Evolutionary conservation across 2,888 invertebrate species (phyloP).

Genomic region (Eulithis prunata): DNA sequence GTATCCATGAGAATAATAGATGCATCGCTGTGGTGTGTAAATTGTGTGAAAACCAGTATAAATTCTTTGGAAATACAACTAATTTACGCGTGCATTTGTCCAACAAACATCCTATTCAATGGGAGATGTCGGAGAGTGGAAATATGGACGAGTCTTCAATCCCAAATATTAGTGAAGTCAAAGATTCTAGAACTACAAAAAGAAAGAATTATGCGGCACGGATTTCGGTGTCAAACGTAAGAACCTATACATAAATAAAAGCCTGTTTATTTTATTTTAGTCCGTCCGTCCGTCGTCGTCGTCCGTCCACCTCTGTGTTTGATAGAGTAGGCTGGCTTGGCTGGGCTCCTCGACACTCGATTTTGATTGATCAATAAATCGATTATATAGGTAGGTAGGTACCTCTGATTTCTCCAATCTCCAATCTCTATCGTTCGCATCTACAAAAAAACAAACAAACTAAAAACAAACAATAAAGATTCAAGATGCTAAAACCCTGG

Average conservation of each 20-base stretch:
- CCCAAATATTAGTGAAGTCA: constrained; percentile 44
- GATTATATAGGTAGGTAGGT: background rate
- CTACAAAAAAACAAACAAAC: too few species aligned
- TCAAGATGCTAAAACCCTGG: too few species aligned
- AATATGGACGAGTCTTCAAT: constrained; percentile 61
- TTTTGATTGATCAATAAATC: constrained; percentile 21
- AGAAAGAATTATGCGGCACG: constrained; percentile 60
- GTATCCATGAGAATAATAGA: constrained; percentile 66
- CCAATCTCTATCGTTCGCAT: too few species aligned
- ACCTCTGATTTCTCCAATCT: background rate
- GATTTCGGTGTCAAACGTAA: constrained; percentile 70
- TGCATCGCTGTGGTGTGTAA: constrained; percentile 75
- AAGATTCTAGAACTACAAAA: constrained; percentile 49
- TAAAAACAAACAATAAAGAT: too few species aligned
- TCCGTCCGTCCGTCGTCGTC: too few species aligned
- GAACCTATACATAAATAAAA: constrained; percentile 28
- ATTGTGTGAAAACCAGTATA: constrained; percentile 77
- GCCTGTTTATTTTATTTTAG: constrained; percentile 49
- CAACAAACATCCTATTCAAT: constrained; percentile 77
- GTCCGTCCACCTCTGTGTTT: too few species aligned
- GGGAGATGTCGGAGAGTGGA: constrained; percentile 73
- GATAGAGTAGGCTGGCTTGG: too few species aligned
- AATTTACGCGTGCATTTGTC: constrained; percentile 73
- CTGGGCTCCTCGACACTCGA: constrained; percentile 12
- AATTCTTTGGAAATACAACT: constrained; percentile 79